Evolutionary conservation across 1,140 invertebrate genomes (phyloP).

Genomic region (Diorhabda elongata): DNA sequence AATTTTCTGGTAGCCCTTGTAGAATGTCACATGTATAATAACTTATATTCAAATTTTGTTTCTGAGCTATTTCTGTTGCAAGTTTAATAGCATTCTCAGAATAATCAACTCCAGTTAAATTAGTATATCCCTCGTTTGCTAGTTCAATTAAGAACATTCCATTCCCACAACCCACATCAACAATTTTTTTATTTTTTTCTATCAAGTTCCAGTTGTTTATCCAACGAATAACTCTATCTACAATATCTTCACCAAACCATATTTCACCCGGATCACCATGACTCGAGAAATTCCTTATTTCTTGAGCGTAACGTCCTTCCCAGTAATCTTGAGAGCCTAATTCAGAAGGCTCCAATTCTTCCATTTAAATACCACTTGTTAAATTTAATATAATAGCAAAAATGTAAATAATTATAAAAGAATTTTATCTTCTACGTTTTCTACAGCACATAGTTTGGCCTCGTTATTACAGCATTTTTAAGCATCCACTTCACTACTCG

Average conservation of each 20-base stretch:
- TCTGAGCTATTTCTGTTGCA: conserved; percentile 60
- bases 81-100: conserved; percentile 72
- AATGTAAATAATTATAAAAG: no score
- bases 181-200: conserved; percentile 51
- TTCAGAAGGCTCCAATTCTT: conserved; percentile 67
- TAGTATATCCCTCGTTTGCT: conserved; percentile 66
- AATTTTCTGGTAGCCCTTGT: conserved; percentile 47
- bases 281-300: conserved; percentile 77
- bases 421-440: no score
- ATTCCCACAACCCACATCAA: conserved; percentile 85
- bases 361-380: conserved; percentile 23
- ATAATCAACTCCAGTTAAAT: conserved; percentile 81
- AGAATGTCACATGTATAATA: conserved; percentile 60
- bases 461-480: no score
- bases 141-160: conserved; percentile 78
- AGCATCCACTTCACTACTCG: no score
- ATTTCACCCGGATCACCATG: conserved; percentile 87
- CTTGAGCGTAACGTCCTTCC: conserved; percentile 75
- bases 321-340: conserved; percentile 80
- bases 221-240: conserved; percentile 69
- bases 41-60: conserved; percentile 54
- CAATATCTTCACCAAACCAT: conserved; percentile 86
- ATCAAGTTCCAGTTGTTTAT: conserved; percentile 49
- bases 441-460: no score
- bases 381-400: no score